Evolutionary conservation across 2,797 vertebrate species (phyloP), one percentile per base, ranked within the genome.

Genomic region (Hyperoplus lanceolatus): DNA sequence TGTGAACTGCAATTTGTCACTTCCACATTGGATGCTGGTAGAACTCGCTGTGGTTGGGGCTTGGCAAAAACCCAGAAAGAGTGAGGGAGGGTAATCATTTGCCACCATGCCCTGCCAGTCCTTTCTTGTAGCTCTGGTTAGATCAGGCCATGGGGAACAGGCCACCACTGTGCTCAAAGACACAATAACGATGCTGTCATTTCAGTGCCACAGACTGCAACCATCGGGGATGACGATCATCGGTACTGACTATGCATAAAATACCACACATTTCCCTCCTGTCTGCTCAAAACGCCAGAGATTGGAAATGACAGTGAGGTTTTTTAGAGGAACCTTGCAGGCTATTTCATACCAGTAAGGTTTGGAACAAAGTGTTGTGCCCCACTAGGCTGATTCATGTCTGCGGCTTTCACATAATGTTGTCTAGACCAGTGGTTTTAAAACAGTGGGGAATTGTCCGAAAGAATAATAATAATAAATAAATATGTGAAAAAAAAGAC

Each of bases 181-280:
- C 73, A 89, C 80, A 90, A 89, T 90, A 87, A 93, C 77, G 75
- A 86, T 78, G 67, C 84, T 90, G 89, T 93, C 90, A 88, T 92
- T 90, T 90, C 82, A 81, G 90, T 60, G 8, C 81, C 80, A 76
- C 38, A 43, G 87, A 90, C 90, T 77, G 80, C 50, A 36, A 88
- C 90, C 90, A 89, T 86, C 36, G 78, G 50, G 76, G 21, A 68
- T 60, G 86, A 89, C 73, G 83, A 88, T 89, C 89, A 94, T 93
- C 60, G 49, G 84, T 94, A 92, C 83, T 86, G 92, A 92, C 91
- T 92, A 76, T 87, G 92, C 91, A 93, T 93, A 90, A 94, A 94
- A 92, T 91, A 81, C 77, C 73, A 71, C 87, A 91, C 79, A 91
- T 91, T 66, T 89, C 62, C 80, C 82, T 73, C 57, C 75, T 83